Percentiles rank a stretch among this genome's conserved stretches.
phyloP scores from a whole-genome alignment of 2,113 vertebrate genomes.

The Megaceryle maxima region DNA sequence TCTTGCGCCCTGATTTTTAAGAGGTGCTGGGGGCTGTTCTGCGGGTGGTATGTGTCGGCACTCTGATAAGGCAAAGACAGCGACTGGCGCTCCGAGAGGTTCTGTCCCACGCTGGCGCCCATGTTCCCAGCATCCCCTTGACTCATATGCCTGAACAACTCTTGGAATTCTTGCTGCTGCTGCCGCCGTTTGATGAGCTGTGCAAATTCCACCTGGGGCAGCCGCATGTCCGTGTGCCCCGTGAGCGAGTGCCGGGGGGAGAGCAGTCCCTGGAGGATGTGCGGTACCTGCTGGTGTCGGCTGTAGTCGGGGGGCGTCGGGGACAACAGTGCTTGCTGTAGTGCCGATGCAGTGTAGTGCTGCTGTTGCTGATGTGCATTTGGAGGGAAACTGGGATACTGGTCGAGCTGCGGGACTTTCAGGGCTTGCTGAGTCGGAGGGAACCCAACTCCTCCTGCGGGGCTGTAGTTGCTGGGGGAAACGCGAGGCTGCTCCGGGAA shows the following conservation, averaged over 20 bases:
- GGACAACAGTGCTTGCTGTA: constrained; percentile 96
- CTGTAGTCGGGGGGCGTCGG: constrained; percentile 91
- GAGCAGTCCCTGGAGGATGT: constrained; percentile 94
- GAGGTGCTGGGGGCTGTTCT: constrained; percentile 89
- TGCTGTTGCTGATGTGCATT: constrained; percentile 65
- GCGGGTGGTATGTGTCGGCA: constrained; percentile 70
- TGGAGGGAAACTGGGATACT: constrained; percentile 81
- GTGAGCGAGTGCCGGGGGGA: constrained; percentile 95
- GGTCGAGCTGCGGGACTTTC: constrained; percentile 89
- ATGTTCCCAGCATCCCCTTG: constrained; percentile 81
- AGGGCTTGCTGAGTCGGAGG: constrained; percentile 77
- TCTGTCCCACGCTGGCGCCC: constrained; percentile 73
- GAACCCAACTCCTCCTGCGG: constrained; percentile 80
- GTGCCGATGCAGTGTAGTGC: constrained; percentile 84
- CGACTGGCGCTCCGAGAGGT: constrained; percentile 72
- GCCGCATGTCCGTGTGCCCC: constrained; percentile 88
- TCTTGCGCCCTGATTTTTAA: constrained; percentile 89
- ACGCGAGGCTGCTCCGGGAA: constrained; percentile 73
- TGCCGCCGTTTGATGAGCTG: constrained; percentile 90
- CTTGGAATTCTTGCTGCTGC: constrained; percentile 84
- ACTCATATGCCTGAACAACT: constrained; percentile 89
- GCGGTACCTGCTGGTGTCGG: constrained; percentile 91
- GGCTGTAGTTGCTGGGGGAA: constrained; percentile 82
- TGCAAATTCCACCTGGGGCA: constrained; percentile 90
- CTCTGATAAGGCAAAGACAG: constrained; percentile 75